These are phyloP conservation scores for Andrena trimmerana DNA, from an alignment of 2,888 invertebrate genomes.

Conservation along the genomic window DNA sequence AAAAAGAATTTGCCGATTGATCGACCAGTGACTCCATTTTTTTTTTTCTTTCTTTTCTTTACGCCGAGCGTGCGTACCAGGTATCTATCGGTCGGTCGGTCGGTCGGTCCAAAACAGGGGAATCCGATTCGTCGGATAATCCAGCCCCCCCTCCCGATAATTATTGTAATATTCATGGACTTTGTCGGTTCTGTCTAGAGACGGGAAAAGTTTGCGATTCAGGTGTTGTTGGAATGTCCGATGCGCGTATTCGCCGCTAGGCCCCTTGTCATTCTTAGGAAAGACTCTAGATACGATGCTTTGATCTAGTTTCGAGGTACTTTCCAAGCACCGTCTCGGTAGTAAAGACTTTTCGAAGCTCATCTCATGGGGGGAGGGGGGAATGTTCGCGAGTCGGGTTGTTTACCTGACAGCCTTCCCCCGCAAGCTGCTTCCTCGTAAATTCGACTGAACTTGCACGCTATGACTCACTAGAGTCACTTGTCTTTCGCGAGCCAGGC, in stretches of 20 bases:
- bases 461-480: conserved; percentile 65
- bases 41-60: conserved; percentile 50
- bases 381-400: conserved; percentile 8
- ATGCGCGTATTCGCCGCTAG: neutral
- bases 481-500: conserved; percentile 64
- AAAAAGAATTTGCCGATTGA: conserved; percentile 65
- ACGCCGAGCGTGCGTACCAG: conserved; percentile 49
- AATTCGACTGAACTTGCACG: conserved; percentile 45
- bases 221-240: neutral
- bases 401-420: conserved; percentile 38
- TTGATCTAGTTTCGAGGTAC: neutral
- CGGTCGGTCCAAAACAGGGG: conserved; percentile 44
- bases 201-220: neutral
- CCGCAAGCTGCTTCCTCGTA: conserved; percentile 63
- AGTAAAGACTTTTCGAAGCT: neutral
- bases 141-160: neutral
- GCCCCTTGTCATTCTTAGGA: neutral
- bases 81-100: conserved; percentile 20
- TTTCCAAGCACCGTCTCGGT: neutral
- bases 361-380: neutral
- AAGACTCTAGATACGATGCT: neutral
- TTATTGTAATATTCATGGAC: conserved; percentile 28
- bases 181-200: neutral
- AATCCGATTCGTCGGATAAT: conserved; percentile 64
- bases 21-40: conserved; percentile 73